Percentiles rank a stretch among this genome's conserved stretches.
phyloP scores from a whole-genome alignment of 2,797 vertebrate genomes.

The Sebastes trivittatus region DNA sequence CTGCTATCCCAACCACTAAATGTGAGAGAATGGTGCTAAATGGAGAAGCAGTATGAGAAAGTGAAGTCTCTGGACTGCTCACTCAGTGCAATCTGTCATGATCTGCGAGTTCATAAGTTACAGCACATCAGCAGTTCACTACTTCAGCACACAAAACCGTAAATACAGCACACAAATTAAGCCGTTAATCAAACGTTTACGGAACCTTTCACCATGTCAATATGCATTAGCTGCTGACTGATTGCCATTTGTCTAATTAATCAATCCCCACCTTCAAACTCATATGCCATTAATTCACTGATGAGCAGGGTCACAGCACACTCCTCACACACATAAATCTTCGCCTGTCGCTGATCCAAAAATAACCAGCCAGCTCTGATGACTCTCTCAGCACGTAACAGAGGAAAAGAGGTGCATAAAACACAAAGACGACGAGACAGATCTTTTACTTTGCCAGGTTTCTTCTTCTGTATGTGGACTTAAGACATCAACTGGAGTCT shows the following conservation, averaged over 20 bases:
- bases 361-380: slow-evolving; percentile 41
- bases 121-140: slow-evolving; percentile 60
- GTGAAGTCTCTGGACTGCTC: slow-evolving; percentile 29
- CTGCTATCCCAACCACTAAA: neutral
- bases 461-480: neutral
- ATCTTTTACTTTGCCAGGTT: neutral
- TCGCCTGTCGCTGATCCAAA: slow-evolving; percentile 48
- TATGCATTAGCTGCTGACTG: slow-evolving; percentile 82
- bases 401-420: neutral
- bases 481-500: slow-evolving; percentile 7
- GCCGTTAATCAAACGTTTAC: slow-evolving; percentile 79
- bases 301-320: slow-evolving; percentile 66
- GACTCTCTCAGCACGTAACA: neutral
- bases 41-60: neutral
- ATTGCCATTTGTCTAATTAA: slow-evolving; percentile 83
- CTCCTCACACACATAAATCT: slow-evolving; percentile 63
- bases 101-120: slow-evolving; percentile 47
- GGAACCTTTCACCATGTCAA: slow-evolving; percentile 79
- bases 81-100: slow-evolving; percentile 51
- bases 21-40: slow-evolving; percentile 1
- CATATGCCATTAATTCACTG: slow-evolving; percentile 74
- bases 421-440: neutral
- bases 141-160: slow-evolving; percentile 60
- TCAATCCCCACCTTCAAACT: slow-evolving; percentile 76
- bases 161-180: slow-evolving; percentile 77